phyloP scores from a whole-genome alignment of 2,113 vertebrate species.

The Myodes glareolus region DNA sequence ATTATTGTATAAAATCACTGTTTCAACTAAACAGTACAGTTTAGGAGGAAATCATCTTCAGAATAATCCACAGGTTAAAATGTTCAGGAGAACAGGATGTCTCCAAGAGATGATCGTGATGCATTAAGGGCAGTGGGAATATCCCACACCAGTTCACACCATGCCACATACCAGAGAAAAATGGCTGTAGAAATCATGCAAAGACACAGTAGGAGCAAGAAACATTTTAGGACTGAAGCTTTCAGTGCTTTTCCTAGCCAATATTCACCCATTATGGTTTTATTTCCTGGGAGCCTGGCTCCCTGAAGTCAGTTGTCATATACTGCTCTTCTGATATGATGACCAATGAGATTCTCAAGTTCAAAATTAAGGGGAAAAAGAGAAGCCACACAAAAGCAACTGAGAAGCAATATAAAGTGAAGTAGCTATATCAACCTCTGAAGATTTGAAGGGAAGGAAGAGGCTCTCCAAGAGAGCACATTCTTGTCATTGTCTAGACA shows the following conservation, averaged over 20 bases:
- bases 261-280: not conserved
- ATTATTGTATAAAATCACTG: not conserved
- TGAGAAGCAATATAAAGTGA: not conserved
- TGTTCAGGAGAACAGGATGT: not conserved
- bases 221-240: not conserved
- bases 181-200: not conserved
- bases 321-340: not conserved
- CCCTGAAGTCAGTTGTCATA: not conserved
- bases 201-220: not conserved
- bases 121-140: not conserved
- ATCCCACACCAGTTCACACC: not conserved
- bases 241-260: not conserved
- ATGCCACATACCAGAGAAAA: not conserved
- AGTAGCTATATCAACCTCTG: not conserved
- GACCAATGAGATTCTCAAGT: not conserved
- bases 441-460: not conserved
- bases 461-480: not conserved
- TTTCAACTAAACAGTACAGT: not conserved
- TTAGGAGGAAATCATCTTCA: not conserved
- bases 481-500: not conserved
- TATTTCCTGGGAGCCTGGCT: not conserved
- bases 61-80: not conserved
- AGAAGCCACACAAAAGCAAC: not conserved
- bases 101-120: not conserved
- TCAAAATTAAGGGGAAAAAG: not conserved